A percentile compares a stretch with the other conserved stretches of the same genome.
phyloP scores from a whole-genome alignment of 2,888 invertebrate genomes.

The Philereme transversata region DNA sequence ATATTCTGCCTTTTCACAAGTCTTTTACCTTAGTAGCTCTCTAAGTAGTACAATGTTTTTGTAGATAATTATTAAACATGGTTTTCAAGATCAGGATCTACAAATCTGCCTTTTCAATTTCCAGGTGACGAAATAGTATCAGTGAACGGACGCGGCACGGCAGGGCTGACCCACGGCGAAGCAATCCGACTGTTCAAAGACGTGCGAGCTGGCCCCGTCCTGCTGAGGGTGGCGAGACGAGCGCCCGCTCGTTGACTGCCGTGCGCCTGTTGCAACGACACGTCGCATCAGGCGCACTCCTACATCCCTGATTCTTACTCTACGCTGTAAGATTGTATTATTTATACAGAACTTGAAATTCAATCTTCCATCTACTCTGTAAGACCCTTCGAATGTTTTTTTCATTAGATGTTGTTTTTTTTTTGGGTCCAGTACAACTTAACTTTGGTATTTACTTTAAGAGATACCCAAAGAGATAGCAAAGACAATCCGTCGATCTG shows the following conservation, averaged over 20 bases:
- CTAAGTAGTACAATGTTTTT: too few species aligned
- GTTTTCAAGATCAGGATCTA: too few species aligned
- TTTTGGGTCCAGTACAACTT: too few species aligned
- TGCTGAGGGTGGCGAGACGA: constrained; percentile 87
- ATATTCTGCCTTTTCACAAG: too few species aligned
- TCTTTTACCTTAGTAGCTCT: too few species aligned
- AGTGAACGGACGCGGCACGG: constrained; percentile 90
- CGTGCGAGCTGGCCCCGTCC: constrained; percentile 89
- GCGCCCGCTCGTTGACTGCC: constrained; percentile 77
- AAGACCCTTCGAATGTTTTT: too few species aligned
- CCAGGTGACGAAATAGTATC: constrained; percentile 92
- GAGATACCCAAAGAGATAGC: too few species aligned
- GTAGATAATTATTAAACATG: too few species aligned
- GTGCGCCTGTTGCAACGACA: constrained; percentile 76
- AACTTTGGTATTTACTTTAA: too few species aligned
- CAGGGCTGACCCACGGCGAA: constrained; percentile 90
- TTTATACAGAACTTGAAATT: constrained; percentile 1
- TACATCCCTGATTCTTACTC: constrained; percentile 56
- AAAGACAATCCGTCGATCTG: too few species aligned
- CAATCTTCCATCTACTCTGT: not conserved
- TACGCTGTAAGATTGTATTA: constrained; percentile 53
- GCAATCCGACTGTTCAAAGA: constrained; percentile 92
- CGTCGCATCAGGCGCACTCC: constrained; percentile 67
- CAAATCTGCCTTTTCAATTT: constrained; percentile 45
- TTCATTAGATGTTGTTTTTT: too few species aligned